phyloP scores from a whole-genome alignment of 1,140 invertebrate species.

The Melitaea cinxia region DNA sequence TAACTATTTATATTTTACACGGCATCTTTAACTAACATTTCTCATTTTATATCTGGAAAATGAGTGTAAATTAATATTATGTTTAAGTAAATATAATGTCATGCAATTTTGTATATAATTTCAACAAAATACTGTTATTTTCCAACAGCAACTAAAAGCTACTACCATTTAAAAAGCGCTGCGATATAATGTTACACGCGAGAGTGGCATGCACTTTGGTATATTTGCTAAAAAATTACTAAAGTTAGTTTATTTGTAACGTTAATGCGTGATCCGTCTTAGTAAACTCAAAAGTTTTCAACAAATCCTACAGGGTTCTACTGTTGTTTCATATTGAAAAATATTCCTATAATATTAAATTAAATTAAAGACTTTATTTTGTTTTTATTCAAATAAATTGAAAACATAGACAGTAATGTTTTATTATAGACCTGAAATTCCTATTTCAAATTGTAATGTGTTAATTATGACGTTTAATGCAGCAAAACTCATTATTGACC shows the following conservation, averaged over 20 bases:
- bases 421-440: too few species aligned
- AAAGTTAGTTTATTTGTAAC: not conserved
- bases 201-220: conserved; percentile 19
- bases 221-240: conserved; percentile 1
- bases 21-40: not conserved
- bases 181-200: conserved; percentile 16
- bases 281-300: too few species aligned
- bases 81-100: not conserved
- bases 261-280: not conserved
- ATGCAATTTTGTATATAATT: not conserved
- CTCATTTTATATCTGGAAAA: not conserved
- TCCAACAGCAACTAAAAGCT: conserved; percentile 24
- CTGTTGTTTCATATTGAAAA: too few species aligned
- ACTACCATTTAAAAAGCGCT: conserved; percentile 17
- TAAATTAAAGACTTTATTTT: too few species aligned
- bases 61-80: not conserved
- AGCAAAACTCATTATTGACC: conserved; percentile 16
- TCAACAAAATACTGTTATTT: not conserved
- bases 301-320: too few species aligned
- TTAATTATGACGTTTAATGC: too few species aligned
- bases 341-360: too few species aligned
- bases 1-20: not conserved
- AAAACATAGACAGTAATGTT: too few species aligned
- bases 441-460: too few species aligned
- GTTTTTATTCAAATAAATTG: too few species aligned